A percentile compares a stretch with the other conserved stretches of the same genome.
Evolutionary conservation across 2,888 invertebrate genomes (phyloP).

Genomic region (Meiosimyza decipiens): DNA sequence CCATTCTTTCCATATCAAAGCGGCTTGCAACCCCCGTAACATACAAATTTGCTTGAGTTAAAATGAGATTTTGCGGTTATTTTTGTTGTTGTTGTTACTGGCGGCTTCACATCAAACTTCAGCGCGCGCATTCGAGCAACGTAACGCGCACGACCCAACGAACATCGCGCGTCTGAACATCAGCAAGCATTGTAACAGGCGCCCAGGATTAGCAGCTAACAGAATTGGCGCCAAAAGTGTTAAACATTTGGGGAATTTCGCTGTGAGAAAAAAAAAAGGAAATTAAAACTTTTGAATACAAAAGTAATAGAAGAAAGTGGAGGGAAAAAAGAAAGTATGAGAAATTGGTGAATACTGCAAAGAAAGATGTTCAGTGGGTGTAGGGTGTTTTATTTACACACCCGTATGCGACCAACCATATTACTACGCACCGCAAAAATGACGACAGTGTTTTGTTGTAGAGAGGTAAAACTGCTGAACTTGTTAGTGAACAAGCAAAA

Average conservation of each 20-base stretch:
- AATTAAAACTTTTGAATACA: background rate
- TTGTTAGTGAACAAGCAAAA: background rate
- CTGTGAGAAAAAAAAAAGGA: background rate
- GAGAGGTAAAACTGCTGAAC: too few species aligned
- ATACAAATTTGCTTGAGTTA: background rate
- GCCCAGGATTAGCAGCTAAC: constrained; percentile 39
- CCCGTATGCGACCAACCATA: background rate
- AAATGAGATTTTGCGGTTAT: background rate
- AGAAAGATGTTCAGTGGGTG: background rate
- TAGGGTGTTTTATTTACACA: background rate
- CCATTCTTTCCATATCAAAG: background rate
- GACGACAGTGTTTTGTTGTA: too few species aligned
- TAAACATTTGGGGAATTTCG: constrained; percentile 5
- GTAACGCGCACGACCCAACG: constrained; percentile 40
- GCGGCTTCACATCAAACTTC: background rate
- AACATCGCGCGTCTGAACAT: constrained; percentile 50
- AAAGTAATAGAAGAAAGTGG: background rate
- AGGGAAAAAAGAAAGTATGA: background rate
- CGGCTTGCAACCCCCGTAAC: constrained; percentile 1
- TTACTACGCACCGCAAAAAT: background rate
- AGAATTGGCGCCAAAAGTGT: background rate
- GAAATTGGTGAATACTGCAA: background rate
- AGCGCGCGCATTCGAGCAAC: constrained; percentile 30
- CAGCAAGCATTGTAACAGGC: constrained; percentile 48
- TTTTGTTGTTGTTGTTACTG: constrained; percentile 6